Percentiles rank a stretch among this genome's conserved stretches.
phyloP scores from a whole-genome alignment of 2,113 vertebrate genomes.

The Sapayoa aenigma region DNA sequence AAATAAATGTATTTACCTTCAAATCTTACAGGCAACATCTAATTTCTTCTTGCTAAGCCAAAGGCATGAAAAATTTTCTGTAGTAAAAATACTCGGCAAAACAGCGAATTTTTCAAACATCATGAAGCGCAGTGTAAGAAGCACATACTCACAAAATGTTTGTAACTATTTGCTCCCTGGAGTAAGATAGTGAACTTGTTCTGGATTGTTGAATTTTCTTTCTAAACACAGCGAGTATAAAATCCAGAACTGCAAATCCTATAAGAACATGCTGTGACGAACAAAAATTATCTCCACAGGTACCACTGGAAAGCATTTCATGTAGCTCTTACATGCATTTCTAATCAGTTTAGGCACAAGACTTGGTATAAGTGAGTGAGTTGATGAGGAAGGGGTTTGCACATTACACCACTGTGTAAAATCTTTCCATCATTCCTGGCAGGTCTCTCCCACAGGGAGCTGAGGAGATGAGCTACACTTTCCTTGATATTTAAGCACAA shows the following conservation, averaged over 20 bases:
- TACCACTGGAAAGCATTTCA: background rate
- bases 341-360: background rate
- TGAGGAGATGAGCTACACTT: background rate
- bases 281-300: background rate
- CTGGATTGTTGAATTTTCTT: background rate
- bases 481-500: background rate
- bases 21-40: background rate
- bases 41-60: background rate
- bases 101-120: background rate
- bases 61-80: background rate
- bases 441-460: background rate
- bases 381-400: background rate
- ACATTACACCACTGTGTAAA: background rate
- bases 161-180: background rate
- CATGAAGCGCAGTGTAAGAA: background rate
- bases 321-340: background rate
- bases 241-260: background rate
- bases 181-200: background rate
- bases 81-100: background rate
- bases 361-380: background rate
- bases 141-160: background rate
- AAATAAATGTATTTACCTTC: background rate
- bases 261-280: background rate
- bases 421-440: background rate
- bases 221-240: background rate